Base-by-base conservation (phyloP, 2,113 vertebrate genomes). In the Isichthys henryi region DNA sequence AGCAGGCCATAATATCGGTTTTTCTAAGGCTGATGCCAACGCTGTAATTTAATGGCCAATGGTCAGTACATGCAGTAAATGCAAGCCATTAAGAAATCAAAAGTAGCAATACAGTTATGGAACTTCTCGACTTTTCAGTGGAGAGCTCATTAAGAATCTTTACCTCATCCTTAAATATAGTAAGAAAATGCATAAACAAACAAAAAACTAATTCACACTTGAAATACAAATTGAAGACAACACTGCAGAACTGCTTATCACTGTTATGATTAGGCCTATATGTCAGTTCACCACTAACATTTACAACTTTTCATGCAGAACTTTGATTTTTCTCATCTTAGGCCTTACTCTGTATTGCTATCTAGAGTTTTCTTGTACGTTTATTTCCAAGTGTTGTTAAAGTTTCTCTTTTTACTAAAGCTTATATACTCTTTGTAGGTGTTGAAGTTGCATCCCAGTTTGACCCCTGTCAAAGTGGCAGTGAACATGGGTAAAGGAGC, bases 391-490 rank as follows among this genome's bases (percentile, higher is more conserved):
- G 5, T 45, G 17, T 21, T 31, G n/a, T 49, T 77, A 17, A 87
- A 21, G 21, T 45, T 88, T 21, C 52, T 56, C 49, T 53, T 56
- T 53, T 56, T 74, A 50, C 9, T 43, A 17, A 48, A 56, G 48
- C 1, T 9, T 58, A 49, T 45, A 48, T 88, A 31, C 10, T 83
- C 52, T 53, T 31, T 23, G 3, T 13, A 99, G 98, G 98, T 99
- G 23, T 95, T 99, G 91, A 99, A 98, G 92, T 95, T 99, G 89
- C 98, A 99, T 92, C 98, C 98, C 50, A 95, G 95, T 88, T 94
- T 99, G 92, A 95, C 97, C 5, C 98, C 98, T 13, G 82, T 99
- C 43, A 99, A 98, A 95, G 96, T 98, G 82, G 97, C 98, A 70
- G 91, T 99, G 94, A 97, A 98, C 91, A 93, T 98, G 90, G 96